Evolutionary conservation across 2,797 vertebrate genomes (phyloP).

Genomic region (Falco columbarius): DNA sequence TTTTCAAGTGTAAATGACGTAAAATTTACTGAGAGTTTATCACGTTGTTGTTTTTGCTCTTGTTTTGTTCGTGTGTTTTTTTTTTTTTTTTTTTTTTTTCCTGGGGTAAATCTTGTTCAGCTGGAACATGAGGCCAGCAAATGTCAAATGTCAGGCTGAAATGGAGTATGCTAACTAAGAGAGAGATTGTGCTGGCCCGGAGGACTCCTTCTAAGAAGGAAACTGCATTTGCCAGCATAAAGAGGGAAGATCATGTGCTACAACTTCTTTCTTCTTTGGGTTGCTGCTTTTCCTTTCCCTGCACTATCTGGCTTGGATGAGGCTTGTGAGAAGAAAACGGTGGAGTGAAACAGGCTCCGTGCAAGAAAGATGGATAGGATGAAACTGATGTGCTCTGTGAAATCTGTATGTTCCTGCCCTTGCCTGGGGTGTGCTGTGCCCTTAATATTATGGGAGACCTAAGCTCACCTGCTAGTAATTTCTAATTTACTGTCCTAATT

Average conservation of each 20-base stretch:
- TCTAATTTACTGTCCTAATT: conserved; percentile 83
- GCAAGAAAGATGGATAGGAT: background rate
- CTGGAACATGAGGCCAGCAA: background rate
- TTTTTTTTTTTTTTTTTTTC: no score
- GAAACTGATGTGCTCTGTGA: conserved; percentile 21
- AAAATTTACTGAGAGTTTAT: background rate
- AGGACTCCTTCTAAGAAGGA: background rate
- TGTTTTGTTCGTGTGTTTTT: no score
- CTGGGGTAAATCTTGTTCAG: background rate
- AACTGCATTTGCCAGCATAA: background rate
- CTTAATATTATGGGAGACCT: conserved; percentile 78
- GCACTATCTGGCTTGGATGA: background rate
- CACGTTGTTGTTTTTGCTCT: background rate
- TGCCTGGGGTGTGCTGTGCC: conserved; percentile 73
- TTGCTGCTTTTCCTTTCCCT: background rate
- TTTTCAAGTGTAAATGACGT: background rate
- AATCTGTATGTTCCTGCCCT: conserved; percentile 62
- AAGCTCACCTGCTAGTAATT: conserved; percentile 80
- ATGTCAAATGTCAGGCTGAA: background rate
- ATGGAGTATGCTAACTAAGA: background rate
- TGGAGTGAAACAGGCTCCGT: background rate
- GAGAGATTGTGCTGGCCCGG: background rate
- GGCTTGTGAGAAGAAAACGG: background rate
- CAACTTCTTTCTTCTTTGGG: conserved; percentile 18
- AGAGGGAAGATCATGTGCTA: background rate